Conservation (phyloP, 2,797 vertebrate genomes). For the Cynodonichthys magdalenae region DNA sequence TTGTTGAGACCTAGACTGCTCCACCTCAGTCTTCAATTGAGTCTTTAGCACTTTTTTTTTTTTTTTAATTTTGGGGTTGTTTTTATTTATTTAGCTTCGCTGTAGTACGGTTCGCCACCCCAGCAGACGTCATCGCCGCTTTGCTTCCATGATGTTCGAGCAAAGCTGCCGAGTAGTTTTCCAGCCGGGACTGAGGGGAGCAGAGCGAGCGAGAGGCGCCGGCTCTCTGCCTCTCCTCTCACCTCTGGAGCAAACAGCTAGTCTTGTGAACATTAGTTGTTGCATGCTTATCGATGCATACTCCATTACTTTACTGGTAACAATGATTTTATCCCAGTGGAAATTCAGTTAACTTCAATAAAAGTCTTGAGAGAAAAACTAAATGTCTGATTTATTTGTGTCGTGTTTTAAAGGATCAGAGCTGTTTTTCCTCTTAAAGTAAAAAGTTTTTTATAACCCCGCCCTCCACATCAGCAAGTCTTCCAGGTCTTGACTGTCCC, state of each 20-base stretch:
- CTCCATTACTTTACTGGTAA: slow-evolving; percentile 69
- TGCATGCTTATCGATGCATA: slow-evolving; percentile 76
- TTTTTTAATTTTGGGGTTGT: background rate
- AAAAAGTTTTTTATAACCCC: background rate
- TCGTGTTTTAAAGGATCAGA: too few species aligned
- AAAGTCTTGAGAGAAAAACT: slow-evolving; percentile 74
- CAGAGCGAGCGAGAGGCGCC: slow-evolving; percentile 18
- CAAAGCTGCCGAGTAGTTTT: slow-evolving; percentile 49
- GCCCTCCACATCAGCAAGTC: background rate
- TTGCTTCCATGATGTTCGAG: slow-evolving; percentile 57
- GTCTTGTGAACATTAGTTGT: slow-evolving; percentile 77
- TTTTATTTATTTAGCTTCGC: slow-evolving; percentile 78
- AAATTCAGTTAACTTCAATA: slow-evolving; percentile 79
- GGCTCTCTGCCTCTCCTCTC: slow-evolving; percentile 23
- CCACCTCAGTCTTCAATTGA: slow-evolving; percentile 57
- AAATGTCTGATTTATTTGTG: slow-evolving; percentile 10
- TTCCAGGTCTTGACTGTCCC: slow-evolving; percentile 27
- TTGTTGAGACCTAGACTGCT: slow-evolving; percentile 52
- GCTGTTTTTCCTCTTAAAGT: background rate
- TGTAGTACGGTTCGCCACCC: slow-evolving; percentile 59
- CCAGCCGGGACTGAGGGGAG: slow-evolving; percentile 26
- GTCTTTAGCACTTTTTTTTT: slow-evolving; percentile 67
- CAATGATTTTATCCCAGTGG: slow-evolving; percentile 68
- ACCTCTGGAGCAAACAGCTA: slow-evolving; percentile 43
- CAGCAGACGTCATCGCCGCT: slow-evolving; percentile 37